Conservation (phyloP, 2,888 invertebrate species). For the Acronicta aceris region DNA sequence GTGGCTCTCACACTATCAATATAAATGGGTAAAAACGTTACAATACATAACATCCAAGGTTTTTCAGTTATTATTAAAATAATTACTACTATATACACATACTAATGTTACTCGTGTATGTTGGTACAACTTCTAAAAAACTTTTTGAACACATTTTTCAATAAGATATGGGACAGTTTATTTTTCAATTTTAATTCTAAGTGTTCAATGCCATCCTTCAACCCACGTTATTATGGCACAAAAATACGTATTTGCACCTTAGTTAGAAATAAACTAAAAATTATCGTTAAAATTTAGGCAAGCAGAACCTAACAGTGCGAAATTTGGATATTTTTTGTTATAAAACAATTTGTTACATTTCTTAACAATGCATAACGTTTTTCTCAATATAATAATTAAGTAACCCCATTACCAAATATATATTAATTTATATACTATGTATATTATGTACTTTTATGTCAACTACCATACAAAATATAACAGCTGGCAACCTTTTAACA, state of each 20-base stretch:
- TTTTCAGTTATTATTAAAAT: slow-evolving; percentile 63
- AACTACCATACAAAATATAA: slow-evolving; percentile 34
- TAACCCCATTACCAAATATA: slow-evolving; percentile 36
- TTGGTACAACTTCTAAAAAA: slow-evolving; percentile 84
- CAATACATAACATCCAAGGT: slow-evolving; percentile 62
- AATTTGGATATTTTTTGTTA: slow-evolving; percentile 27
- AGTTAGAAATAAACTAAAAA: slow-evolving; percentile 52
- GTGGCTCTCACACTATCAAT: slow-evolving; percentile 51
- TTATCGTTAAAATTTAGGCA: slow-evolving; percentile 61
- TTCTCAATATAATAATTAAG: slow-evolving; percentile 43
- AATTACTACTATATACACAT: slow-evolving; percentile 76
- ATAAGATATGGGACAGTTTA: slow-evolving; percentile 84
- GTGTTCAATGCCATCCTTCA: slow-evolving; percentile 63
- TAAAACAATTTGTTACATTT: slow-evolving; percentile 40
- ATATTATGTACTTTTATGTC: slow-evolving; percentile 41
- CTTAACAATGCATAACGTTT: slow-evolving; percentile 42
- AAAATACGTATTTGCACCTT: slow-evolving; percentile 66
- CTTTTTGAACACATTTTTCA: slow-evolving; percentile 86
- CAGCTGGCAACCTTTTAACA: slow-evolving; percentile 22
- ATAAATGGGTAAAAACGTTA: slow-evolving; percentile 64
- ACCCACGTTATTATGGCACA: slow-evolving; percentile 75
- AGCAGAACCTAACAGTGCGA: slow-evolving; percentile 65
- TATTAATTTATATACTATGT: slow-evolving; percentile 29
- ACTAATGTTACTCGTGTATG: slow-evolving; percentile 72
- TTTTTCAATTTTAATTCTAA: slow-evolving; percentile 59